These are phyloP conservation scores for Sylvicola cinctus DNA, from an alignment of 2,888 invertebrate species.

Conservation along the genomic window DNA sequence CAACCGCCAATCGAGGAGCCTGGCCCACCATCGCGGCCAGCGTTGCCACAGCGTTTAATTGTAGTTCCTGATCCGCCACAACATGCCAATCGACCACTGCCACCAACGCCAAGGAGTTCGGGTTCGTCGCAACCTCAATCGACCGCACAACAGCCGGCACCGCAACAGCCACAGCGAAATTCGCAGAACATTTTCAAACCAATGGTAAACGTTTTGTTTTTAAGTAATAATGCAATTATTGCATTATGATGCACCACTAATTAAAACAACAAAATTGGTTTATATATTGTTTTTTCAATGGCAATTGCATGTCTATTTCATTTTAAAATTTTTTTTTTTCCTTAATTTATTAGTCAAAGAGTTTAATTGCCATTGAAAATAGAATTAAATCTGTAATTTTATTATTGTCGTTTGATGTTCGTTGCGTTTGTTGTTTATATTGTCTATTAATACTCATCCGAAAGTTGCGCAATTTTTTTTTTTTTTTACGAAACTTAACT, in stretches of 20 bases:
- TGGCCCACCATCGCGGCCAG: conserved; percentile 71
- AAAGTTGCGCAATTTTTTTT: no score
- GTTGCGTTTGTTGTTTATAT: no score
- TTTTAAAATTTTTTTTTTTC: no score
- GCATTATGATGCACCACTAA: neutral
- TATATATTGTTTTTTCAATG: no score
- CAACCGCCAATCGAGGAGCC: conserved; percentile 44
- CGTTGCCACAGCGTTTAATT: conserved; percentile 77
- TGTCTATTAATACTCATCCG: no score
- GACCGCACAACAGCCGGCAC: conserved; percentile 32
- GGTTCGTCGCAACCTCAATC: conserved; percentile 30
- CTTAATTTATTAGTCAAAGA: no score
- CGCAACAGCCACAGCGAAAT: conserved; percentile 56
- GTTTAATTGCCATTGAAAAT: no score
- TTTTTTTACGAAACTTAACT: no score
- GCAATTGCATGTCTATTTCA: no score
- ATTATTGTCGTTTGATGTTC: no score
- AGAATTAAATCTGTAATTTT: no score
- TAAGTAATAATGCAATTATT: conserved; percentile 3
- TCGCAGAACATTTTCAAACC: conserved; percentile 75
- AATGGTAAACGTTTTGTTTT: conserved; percentile 42
- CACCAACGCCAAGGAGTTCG: conserved; percentile 58
- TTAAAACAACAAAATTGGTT: conserved; percentile 5
- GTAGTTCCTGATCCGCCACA: conserved; percentile 77
- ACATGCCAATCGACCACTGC: conserved; percentile 49